Base-by-base conservation (phyloP, 2,888 invertebrate species). In the Caenorhabditis becei region DNA sequence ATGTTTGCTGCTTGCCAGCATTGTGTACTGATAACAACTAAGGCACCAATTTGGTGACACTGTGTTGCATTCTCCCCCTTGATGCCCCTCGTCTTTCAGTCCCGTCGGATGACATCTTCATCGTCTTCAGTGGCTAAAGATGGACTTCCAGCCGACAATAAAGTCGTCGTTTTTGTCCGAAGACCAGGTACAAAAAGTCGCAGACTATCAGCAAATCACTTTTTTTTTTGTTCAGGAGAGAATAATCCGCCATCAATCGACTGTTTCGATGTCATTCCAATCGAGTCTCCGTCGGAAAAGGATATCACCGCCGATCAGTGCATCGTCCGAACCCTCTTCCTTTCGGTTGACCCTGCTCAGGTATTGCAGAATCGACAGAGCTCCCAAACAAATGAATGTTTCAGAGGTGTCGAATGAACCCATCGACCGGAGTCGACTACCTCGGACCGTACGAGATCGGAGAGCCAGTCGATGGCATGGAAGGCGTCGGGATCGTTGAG, bases 341-440 rank as follows among this genome's bases (percentile, higher is more conserved):
- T 84, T 11, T 80, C 80, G 8, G 81, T 77, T 16, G 84, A 84
- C 47, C 84, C 84, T 1, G 81, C 80, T n/a, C 84, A 84, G 66
- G 82, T 82, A 63, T 18, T 35, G 3, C 32, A 10, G 14, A 14
- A 37, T 5, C 53, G 53, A 5, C 11, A 4, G 47, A 26, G 16
- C 7, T 49, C 3, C 16, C 23, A 4, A 20, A 32, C 32, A 32
- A 7, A 7, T n/a, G 4, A 7, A 32, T 32, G 32, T 77, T 80
- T 16, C 56, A 92, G 92, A 83, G 92, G 74, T 92, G 92, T 82
- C 86, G 91, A 3, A 91, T 92, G 91, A 92, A 92, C 84, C 90
- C 90, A 47, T 88, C 89, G 49, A 89, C 91, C n/a, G 92, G 92
- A 4, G 92, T 91, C 10, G 89, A 91, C n/a, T 92, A 92, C 85